phyloP scores from a whole-genome alignment of 2,888 invertebrate genomes.

The Polylopha cassiicola region DNA sequence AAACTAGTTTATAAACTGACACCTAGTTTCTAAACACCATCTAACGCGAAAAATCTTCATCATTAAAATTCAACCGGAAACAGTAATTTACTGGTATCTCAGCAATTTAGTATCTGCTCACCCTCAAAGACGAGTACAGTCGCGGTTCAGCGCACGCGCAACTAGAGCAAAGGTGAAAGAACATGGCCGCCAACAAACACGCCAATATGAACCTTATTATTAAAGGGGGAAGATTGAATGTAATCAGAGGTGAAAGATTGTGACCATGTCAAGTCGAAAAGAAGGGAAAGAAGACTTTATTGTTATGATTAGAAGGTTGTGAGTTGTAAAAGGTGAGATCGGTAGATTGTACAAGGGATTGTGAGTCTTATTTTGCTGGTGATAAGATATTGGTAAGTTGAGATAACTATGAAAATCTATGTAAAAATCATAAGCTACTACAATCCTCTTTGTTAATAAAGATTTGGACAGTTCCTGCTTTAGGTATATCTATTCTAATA shows the following conservation, averaged over 20 bases:
- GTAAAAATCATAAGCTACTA: no score
- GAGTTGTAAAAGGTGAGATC: no score
- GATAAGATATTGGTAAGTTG: no score
- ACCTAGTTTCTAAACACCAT: constrained; percentile 4
- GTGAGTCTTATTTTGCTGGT: no score
- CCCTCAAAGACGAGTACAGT: constrained; percentile 53
- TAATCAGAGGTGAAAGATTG: constrained; percentile 10
- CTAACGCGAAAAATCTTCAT: constrained; percentile 16
- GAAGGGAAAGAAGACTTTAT: constrained; percentile 3
- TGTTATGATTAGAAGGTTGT: no score
- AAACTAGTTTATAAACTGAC: no score
- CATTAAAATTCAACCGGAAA: constrained; percentile 38
- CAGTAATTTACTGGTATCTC: constrained; percentile 34
- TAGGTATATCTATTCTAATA: no score
- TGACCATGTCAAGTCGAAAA: not conserved
- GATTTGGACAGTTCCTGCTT: no score
- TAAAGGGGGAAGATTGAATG: not conserved
- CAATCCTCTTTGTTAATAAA: no score
- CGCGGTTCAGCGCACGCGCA: constrained; percentile 59
- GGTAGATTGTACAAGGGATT: no score
- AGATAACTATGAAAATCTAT: no score
- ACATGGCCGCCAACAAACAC: no score
- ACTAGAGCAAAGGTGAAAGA: constrained; percentile 75
- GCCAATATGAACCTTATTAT: not conserved
- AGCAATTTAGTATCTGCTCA: constrained; percentile 30